Base-by-base conservation (phyloP, 2,113 vertebrate species). In the Crocuta crocuta region DNA sequence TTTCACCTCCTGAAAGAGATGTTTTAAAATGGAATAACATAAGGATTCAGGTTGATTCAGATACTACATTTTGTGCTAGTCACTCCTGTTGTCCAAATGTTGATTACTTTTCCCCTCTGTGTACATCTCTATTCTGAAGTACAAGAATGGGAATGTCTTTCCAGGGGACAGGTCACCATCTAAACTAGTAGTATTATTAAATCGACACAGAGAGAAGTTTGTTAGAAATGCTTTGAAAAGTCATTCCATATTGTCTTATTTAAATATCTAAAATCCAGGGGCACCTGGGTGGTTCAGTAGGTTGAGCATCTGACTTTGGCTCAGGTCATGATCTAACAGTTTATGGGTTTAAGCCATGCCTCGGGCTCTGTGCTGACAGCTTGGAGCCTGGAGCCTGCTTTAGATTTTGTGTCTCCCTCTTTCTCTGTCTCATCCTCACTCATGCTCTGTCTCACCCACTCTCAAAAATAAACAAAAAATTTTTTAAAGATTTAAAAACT, bases 1-100 rank as follows among this genome's bases (percentile, higher is more conserved):
- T 99, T 98, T 99, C 99, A 10, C 99, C 99, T 66, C 99, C 99
- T 99, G 98, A 58, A 99, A 98, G 84, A 98, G 71, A 98, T 11
- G 96, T 98, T 98, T 98, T 45, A 89, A 96, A 11, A 88, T 2
- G 76, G 82, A 48, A 91, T 94, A 95, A 97, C 6, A 33, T 55
- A 88, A 78, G 85, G 94, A 50, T 35, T 58, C 95, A 63, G 16
- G 31, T 1, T 11, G 39, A 97, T 86, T 66, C 83, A 95, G 31
- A 19, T 13, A 12, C 26, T 15, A 53, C 5, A 70, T 31, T 79
- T 82, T 55, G 17, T 0, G 3, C 43, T 45, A 11, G 45, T 89
- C 48, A 45, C 35, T 58, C 71, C 31, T 39, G 86, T 63, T 21
- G 16, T 79, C 65, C 0, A 0, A 92, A 83, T 48, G 78, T 6